phyloP scores from a whole-genome alignment of 2,113 vertebrate species.

The Trematomus loennbergii region DNA sequence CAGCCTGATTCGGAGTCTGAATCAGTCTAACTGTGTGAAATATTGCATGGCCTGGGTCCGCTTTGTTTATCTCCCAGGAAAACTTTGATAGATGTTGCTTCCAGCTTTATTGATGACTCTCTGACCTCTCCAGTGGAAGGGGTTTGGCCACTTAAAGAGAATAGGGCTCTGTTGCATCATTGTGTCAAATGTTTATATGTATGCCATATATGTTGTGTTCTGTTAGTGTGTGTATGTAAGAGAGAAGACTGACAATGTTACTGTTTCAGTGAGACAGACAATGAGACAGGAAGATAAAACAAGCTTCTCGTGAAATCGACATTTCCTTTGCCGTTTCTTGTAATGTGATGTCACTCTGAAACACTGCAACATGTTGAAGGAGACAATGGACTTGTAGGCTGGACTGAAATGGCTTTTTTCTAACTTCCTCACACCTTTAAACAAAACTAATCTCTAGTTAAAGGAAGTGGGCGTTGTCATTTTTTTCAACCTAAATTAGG shows the following conservation, averaged over 20 bases:
- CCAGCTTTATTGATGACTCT: not conserved
- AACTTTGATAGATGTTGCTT: not conserved
- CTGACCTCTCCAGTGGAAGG: not conserved
- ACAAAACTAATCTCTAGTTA: not conserved
- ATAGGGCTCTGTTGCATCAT: not conserved
- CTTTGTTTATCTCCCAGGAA: not conserved
- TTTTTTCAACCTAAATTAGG: not conserved
- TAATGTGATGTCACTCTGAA: constrained; percentile 16
- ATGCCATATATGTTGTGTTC: not conserved
- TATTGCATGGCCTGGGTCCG: not conserved
- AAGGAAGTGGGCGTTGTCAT: constrained; percentile 19
- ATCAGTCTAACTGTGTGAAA: not conserved
- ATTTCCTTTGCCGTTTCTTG: constrained; percentile 34
- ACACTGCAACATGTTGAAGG: not conserved
- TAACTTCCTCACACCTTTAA: not conserved
- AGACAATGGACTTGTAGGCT: constrained; percentile 10
- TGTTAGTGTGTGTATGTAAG: not conserved
- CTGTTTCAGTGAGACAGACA: constrained; percentile 15
- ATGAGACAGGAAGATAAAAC: constrained; percentile 15
- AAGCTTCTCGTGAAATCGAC: constrained; percentile 3
- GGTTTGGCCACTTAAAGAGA: not conserved
- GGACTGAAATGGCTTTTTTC: not conserved
- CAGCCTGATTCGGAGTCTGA: not conserved
- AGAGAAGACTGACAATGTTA: not conserved
- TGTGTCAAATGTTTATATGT: not conserved